Conservation (phyloP, 2,797 vertebrate genomes). For the Coreius guichenoti region DNA sequence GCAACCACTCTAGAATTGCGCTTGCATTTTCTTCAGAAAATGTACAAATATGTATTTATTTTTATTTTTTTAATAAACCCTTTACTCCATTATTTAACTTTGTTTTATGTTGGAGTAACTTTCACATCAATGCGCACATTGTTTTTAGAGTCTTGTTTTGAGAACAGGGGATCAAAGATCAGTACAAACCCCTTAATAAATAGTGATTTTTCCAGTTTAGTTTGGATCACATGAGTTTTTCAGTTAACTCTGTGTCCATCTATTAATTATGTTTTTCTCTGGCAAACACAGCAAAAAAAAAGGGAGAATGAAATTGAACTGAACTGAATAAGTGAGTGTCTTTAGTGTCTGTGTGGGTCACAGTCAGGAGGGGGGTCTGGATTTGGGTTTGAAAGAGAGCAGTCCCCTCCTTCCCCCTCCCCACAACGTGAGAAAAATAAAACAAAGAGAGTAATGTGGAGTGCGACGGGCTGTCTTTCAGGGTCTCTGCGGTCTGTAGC, state of each 20-base stretch:
- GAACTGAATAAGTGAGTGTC: constrained; percentile 14
- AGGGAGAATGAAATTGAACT: background rate
- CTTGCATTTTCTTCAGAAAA: background rate
- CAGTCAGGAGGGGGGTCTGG: constrained; percentile 7
- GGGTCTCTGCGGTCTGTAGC: constrained; percentile 39
- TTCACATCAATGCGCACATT: background rate
- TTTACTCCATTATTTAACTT: background rate
- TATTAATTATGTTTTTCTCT: constrained; percentile 3
- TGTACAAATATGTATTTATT: background rate
- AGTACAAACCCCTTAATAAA: background rate
- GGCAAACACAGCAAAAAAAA: background rate
- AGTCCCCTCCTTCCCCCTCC: constrained; percentile 36
- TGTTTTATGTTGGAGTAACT: background rate
- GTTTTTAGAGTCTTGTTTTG: constrained; percentile 6
- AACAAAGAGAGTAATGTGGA: constrained; percentile 55
- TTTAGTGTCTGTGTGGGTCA: constrained; percentile 10
- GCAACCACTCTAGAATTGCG: background rate
- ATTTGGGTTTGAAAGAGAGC: constrained; percentile 47
- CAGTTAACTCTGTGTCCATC: background rate
- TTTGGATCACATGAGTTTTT: constrained; percentile 22
- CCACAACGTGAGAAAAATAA: constrained; percentile 55
- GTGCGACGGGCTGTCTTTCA: constrained; percentile 41
- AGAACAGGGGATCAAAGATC: constrained; percentile 5
- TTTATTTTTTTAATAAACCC: background rate
- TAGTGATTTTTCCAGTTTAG: constrained; percentile 1